phyloP scores from a whole-genome alignment of 2,888 invertebrate species.

The Clitarchus hookeri region DNA sequence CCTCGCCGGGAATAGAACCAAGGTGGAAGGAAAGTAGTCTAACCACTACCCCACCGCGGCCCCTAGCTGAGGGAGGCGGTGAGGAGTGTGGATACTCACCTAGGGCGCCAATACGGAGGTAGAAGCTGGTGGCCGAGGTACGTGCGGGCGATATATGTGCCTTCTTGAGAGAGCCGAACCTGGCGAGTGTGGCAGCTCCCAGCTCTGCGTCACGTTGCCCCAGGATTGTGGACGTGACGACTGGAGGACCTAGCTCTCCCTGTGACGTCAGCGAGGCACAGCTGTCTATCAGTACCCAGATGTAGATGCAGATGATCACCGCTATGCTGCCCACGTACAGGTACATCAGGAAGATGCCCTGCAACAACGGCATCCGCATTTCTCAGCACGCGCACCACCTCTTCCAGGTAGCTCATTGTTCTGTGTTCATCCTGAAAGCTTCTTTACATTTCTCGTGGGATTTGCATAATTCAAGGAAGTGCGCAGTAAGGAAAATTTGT shows the following conservation, averaged over 20 bases:
- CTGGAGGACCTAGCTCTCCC: constrained; percentile 44
- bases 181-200: constrained; percentile 54
- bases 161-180: constrained; percentile 58
- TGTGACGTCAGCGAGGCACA: constrained; percentile 52
- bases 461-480: too few relatives aligned
- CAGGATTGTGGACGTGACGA: constrained; percentile 46
- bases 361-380: constrained; percentile 34
- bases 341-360: constrained; percentile 60
- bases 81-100: constrained; percentile 50
- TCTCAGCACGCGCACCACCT: too few relatives aligned
- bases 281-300: constrained; percentile 59
- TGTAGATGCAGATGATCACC: constrained; percentile 60
- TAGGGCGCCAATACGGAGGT: constrained; percentile 59
- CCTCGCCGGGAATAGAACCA: too few relatives aligned
- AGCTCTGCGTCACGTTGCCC: constrained; percentile 54
- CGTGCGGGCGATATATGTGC: constrained; percentile 59
- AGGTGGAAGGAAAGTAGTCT: too few relatives aligned
- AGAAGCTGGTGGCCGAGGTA: constrained; percentile 59
- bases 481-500: too few relatives aligned
- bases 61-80: too few relatives aligned
- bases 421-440: too few relatives aligned
- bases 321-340: constrained; percentile 60
- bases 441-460: too few relatives aligned
- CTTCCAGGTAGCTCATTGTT: too few relatives aligned
- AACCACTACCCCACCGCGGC: too few relatives aligned